Evolutionary conservation across 2,888 invertebrate species (phyloP), one percentile per base, ranked within the genome.

Genomic region (Epinotia nisella): DNA sequence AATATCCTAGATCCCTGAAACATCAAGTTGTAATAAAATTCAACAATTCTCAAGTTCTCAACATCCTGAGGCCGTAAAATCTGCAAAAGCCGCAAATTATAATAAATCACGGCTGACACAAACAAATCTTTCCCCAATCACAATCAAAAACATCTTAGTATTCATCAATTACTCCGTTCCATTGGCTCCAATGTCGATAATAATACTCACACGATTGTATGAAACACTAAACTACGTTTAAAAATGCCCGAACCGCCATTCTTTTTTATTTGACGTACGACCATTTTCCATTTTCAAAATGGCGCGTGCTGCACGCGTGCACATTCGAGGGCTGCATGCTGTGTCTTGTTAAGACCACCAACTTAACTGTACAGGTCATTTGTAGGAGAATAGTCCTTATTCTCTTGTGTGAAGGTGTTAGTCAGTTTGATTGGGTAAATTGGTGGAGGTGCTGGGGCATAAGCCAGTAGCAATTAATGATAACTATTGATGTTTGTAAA

Each of bases 241-340:
- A 19, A 55, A 66, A 41, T 4, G 56, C 10, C 41, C 10, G 10
- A 55, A 39, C 39, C 53, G 53, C 65, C 65, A 19, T 3, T 5
- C 3, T 15, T 15, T 19, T 35, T 13, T 9, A 1, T 4, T 0
- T 15, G n/a, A 55, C 13, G n/a, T 56, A 19, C 4, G 21, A 41
- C 55, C n/a, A 41, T 56, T 41, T 11, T 15, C 1, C n/a, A 19
- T 9, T 24, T 29, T 3, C 66, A 67, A 60, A 49, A 49, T 61
- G 51, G 68, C 72, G 60, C 72, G 75, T 72, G 75, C 10, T 70
- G 13, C 45, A 1, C 75, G 72, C 70, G 75, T 66, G 75, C 65
- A 60, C 64, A 59, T 29, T 68, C 68, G 41, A 74, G 70, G 53
- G 74, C 64, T 39, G 11, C 68, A 59, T 60, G 74, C 74, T 68